Conservation (phyloP, 1,140 invertebrate species). For the Drosophila nasuta region DNA sequence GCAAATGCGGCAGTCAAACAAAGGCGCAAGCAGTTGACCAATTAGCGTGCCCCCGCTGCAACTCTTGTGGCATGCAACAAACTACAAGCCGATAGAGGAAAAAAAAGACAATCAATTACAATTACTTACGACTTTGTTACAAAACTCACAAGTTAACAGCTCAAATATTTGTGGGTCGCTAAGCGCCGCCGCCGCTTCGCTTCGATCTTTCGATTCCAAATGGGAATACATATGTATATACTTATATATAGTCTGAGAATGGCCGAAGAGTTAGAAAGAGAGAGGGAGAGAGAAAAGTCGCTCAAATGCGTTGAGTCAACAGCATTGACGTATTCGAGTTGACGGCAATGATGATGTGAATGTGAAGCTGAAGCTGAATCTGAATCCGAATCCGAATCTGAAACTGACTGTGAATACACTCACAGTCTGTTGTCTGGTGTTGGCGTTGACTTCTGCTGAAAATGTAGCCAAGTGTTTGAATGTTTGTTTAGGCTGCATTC, state of each 20-base stretch:
- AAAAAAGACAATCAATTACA: conserved; percentile 72
- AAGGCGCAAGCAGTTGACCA: conserved; percentile 75
- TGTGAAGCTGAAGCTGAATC: conserved; percentile 18
- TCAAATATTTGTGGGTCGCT: conserved; percentile 34
- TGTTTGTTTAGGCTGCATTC: conserved; percentile 76
- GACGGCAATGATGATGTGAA: conserved; percentile 59
- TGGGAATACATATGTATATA: background rate
- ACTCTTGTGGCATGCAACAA: conserved; percentile 18
- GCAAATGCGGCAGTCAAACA: conserved; percentile 67
- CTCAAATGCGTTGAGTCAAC: conserved; percentile 77
- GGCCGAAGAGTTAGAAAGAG: background rate
- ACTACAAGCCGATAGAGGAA: background rate
- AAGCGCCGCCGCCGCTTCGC: conserved; percentile 53
- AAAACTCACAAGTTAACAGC: conserved; percentile 58
- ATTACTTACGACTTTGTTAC: conserved; percentile 42
- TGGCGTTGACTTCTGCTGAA: conserved; percentile 83
- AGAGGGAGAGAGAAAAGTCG: conserved; percentile 9
- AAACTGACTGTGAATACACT: conserved; percentile 17
- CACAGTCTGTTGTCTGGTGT: conserved; percentile 38
- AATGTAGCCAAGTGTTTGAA: conserved; percentile 72
- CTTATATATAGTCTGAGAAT: background rate
- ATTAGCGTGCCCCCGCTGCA: conserved; percentile 56
- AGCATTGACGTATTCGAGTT: conserved; percentile 77
- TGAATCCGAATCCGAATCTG: conserved; percentile 14
- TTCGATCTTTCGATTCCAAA: background rate